A percentile compares a stretch with the other conserved stretches of the same genome.
phyloP scores from a whole-genome alignment of 2,113 vertebrate genomes.

The Podarcis cretensis region DNA sequence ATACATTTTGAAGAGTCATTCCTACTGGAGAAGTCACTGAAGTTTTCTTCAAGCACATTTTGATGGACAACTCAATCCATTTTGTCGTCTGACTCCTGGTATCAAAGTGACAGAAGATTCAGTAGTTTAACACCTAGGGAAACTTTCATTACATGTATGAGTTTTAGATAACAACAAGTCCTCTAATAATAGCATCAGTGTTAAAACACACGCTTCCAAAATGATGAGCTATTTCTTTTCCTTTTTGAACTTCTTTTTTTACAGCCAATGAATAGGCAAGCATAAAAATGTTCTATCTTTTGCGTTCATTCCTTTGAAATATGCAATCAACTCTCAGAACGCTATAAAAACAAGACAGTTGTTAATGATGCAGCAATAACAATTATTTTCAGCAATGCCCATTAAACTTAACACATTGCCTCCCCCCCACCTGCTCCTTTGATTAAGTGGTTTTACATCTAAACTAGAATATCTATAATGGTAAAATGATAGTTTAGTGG shows the following conservation, averaged over 20 bases:
- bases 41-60: constrained; percentile 57
- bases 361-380: constrained; percentile 36
- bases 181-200: constrained; percentile 63
- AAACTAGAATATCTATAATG: background rate
- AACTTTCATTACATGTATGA: constrained; percentile 70
- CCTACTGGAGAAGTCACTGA: constrained; percentile 28
- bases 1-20: constrained; percentile 45
- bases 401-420: background rate
- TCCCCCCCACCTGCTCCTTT: background rate
- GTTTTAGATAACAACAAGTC: constrained; percentile 72
- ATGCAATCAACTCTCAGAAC: constrained; percentile 10
- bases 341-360: constrained; percentile 15
- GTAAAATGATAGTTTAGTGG: background rate
- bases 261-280: constrained; percentile 7
- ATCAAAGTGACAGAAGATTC: constrained; percentile 70
- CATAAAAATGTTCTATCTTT: background rate
- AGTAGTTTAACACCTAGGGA: constrained; percentile 62
- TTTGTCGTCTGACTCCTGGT: constrained; percentile 53
- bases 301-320: background rate
- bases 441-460: constrained; percentile 25
- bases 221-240: constrained; percentile 21
- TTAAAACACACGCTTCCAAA: constrained; percentile 56
- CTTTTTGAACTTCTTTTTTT: constrained; percentile 6
- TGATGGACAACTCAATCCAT: constrained; percentile 72
- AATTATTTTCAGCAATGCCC: constrained; percentile 24